Conservation (phyloP, 2,113 vertebrate species). For the Tragelaphus imberbis region DNA sequence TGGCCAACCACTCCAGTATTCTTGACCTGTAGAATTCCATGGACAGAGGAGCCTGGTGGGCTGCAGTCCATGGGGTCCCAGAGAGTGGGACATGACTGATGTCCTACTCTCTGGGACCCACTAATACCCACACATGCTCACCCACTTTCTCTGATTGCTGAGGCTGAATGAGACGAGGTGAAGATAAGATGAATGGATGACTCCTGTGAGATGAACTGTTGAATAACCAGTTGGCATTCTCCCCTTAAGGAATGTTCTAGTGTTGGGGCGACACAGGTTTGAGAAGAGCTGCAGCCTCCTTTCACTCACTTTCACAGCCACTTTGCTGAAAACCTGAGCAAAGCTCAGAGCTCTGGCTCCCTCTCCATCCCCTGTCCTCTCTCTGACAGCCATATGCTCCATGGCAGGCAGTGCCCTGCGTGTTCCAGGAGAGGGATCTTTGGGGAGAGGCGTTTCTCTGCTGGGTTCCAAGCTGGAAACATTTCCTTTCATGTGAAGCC, state of each 20-base stretch:
- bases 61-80: not conserved
- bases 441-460: not conserved
- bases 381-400: not conserved
- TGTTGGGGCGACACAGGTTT: rapidly evolving
- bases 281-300: not conserved
- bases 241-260: not conserved
- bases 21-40: not conserved
- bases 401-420: not conserved
- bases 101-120: no score
- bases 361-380: not conserved
- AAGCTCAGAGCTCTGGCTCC: not conserved
- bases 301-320: not conserved
- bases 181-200: not conserved
- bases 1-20: not conserved
- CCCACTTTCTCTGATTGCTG: no score
- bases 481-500: not conserved
- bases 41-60: not conserved
- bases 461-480: not conserved
- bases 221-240: not conserved
- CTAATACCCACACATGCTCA: not conserved
- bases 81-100: not conserved
- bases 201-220: not conserved
- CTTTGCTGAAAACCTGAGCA: not conserved
- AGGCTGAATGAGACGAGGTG: not conserved
- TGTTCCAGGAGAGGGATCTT: not conserved